A percentile compares a stretch with the other conserved stretches of the same genome.
phyloP scores from a whole-genome alignment of 1,140 invertebrate species.

The Lethrus apterus region DNA sequence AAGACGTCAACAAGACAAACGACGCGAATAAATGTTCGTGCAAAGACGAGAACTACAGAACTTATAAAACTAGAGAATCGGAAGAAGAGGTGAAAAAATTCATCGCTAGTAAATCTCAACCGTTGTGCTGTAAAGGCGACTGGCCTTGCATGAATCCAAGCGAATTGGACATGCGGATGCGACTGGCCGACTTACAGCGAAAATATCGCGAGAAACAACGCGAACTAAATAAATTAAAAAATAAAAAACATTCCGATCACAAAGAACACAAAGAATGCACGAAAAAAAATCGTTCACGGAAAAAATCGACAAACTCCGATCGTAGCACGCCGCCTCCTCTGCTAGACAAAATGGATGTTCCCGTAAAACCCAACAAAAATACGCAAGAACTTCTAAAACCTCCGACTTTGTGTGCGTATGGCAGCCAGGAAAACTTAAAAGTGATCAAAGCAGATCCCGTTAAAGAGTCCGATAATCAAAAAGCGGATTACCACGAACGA shows the following conservation, averaged over 20 bases:
- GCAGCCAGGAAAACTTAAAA: slow-evolving; percentile 7
- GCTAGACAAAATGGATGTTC: slow-evolving; percentile 35
- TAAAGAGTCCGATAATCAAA: neutral
- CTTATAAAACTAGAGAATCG: slow-evolving; percentile 42
- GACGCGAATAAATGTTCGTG: slow-evolving; percentile 21
- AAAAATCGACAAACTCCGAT: slow-evolving; percentile 34
- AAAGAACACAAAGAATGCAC: slow-evolving; percentile 31
- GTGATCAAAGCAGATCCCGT: neutral
- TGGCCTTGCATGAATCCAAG: slow-evolving; percentile 61
- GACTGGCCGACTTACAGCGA: slow-evolving; percentile 69
- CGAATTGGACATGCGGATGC: slow-evolving; percentile 71
- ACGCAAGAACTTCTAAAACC: slow-evolving; percentile 36
- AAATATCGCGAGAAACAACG: slow-evolving; percentile 77
- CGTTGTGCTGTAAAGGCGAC: slow-evolving; percentile 38
- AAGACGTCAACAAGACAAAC: neutral
- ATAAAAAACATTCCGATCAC: slow-evolving; percentile 44
- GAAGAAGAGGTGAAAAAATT: slow-evolving; percentile 45
- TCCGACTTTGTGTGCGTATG: slow-evolving; percentile 32
- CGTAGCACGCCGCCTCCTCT: slow-evolving; percentile 36
- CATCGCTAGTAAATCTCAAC: slow-evolving; percentile 38
- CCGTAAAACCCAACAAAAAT: slow-evolving; percentile 22
- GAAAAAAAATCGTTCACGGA: slow-evolving; percentile 41
- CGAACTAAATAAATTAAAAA: slow-evolving; percentile 64
- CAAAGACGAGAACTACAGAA: slow-evolving; percentile 26
- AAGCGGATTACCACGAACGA: neutral